Evolutionary conservation across 37 sponge, comb jelly and placozoan species (phyloP).

Genomic region (Ephydatia muelleri): DNA sequence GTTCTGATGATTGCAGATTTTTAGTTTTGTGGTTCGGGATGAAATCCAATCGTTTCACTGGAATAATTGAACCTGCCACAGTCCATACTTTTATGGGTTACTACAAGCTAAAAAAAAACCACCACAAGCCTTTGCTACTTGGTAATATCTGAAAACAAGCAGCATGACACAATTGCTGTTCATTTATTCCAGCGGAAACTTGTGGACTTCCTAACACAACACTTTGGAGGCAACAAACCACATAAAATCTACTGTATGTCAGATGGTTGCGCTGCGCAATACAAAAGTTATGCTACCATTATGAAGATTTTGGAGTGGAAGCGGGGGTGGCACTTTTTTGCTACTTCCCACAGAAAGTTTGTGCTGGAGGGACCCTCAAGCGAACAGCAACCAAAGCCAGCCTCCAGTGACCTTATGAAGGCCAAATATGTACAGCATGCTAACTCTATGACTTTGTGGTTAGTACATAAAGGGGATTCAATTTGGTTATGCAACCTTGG

Average conservation of each 20-base stretch:
- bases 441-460: constrained; percentile 43
- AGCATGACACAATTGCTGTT: constrained; percentile 63
- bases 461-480: neutral
- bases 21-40: constrained; percentile 42
- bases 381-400: constrained; percentile 54
- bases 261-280: constrained; percentile 60
- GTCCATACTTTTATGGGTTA: constrained; percentile 35
- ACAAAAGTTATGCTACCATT: constrained; percentile 56
- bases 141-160: constrained; percentile 38
- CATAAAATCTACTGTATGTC: constrained; percentile 61
- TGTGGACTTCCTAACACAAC: constrained; percentile 23
- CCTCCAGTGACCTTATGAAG: constrained; percentile 28
- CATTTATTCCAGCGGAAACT: constrained; percentile 38
- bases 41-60: constrained; percentile 52
- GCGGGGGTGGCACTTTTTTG: constrained; percentile 67
- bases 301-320: constrained; percentile 45
- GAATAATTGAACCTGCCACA: constrained; percentile 44
- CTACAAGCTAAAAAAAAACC: constrained; percentile 20
- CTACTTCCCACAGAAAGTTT: constrained; percentile 62
- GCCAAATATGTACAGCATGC: constrained; percentile 58
- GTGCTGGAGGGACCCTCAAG: constrained; percentile 66
- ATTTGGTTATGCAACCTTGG: constrained; percentile 1
- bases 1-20: constrained; percentile 38
- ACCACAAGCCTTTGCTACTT: constrained; percentile 41
- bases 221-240: constrained; percentile 17